Evolutionary conservation across 1,140 invertebrate species (phyloP), one percentile per base, ranked within the genome.

Genomic region (Lasioglossum albipes): DNA sequence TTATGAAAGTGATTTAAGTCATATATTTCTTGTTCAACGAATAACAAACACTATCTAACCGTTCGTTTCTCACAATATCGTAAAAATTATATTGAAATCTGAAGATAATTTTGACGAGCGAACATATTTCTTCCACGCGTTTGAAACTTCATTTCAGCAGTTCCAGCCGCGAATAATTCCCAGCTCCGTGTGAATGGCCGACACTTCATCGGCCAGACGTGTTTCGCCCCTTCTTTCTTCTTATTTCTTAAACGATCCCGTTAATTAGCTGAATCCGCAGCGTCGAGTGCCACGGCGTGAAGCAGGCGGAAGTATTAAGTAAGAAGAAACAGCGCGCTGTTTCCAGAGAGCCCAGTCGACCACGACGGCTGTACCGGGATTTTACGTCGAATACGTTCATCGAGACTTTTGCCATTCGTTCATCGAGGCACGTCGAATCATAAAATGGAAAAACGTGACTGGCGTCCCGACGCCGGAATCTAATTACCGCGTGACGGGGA

Each of bases 381-480:
- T 68, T n/a, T 10, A 2, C 18, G 31, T 52, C 42, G 64, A 49
- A 73, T 49, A 10, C 41, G 59, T 45, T 22, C 68, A 36, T 12
- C n/a, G 59, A 57, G 54, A 49, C 41, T 45, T 68, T 61, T 31
- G 42, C 36, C 52, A 64, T 52, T 52, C 22, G 6, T 20, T 67
- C 52, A 41, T 65, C 59, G 70, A 16, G 6, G 22, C 69, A 73
- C 62, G 36, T 73, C 69, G 62, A 57, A 54, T 57, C 27, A 42
- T 67, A 74, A 80, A 80, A 59, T 9, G 22, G 52, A 18, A 52
- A 62, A 49, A 75, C 78, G 72, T 42, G 78, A 80, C 42, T 42
- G 20, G 65, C 27, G 54, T 75, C 73, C 31, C 41, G 45, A 61
- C 42, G 42, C 42, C 61, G 42, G 65, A 75, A 80, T 80, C 65